These are phyloP conservation scores for Pelagia noctiluca DNA, from an alignment of 30 jellyfish, hydroid and myxozoan genomes.

Conservation along the genomic window DNA sequence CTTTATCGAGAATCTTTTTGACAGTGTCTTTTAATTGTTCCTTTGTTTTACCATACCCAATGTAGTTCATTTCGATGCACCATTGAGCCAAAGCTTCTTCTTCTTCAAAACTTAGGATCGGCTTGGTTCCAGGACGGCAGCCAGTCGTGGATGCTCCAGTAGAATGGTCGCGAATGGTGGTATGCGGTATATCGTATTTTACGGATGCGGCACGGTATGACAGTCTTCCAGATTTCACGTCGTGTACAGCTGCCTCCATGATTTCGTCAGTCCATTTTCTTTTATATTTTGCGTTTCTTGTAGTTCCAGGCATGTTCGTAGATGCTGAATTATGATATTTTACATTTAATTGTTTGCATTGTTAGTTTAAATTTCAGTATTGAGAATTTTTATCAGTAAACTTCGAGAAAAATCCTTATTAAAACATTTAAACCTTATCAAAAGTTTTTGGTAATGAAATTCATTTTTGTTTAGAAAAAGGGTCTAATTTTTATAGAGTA, in stretches of 20 bases:
- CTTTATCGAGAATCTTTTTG: slow-evolving; percentile 5
- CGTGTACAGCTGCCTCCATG: not conserved
- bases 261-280: not conserved
- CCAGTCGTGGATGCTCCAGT: not conserved
- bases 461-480: too few relatives aligned
- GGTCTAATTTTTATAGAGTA: too few relatives aligned
- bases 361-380: too few relatives aligned
- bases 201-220: not conserved
- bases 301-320: not conserved
- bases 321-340: too few relatives aligned
- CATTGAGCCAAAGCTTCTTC: not conserved
- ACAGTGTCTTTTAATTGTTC: not conserved
- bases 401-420: too few relatives aligned
- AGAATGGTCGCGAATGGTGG: not conserved
- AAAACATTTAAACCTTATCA: too few relatives aligned
- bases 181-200: not conserved
- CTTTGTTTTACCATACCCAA: slow-evolving; percentile 21
- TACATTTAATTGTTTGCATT: too few relatives aligned
- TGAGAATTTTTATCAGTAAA: too few relatives aligned
- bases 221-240: not conserved
- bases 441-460: too few relatives aligned
- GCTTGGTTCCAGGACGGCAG: not conserved
- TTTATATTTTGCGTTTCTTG: not conserved
- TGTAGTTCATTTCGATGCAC: not conserved
- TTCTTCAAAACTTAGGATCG: slow-evolving; percentile 9